Evolutionary conservation across 64 coral and sea anemone species (phyloP), one percentile per base, ranked within the genome.

Genomic region (Hydrozoanthus tunicans): DNA sequence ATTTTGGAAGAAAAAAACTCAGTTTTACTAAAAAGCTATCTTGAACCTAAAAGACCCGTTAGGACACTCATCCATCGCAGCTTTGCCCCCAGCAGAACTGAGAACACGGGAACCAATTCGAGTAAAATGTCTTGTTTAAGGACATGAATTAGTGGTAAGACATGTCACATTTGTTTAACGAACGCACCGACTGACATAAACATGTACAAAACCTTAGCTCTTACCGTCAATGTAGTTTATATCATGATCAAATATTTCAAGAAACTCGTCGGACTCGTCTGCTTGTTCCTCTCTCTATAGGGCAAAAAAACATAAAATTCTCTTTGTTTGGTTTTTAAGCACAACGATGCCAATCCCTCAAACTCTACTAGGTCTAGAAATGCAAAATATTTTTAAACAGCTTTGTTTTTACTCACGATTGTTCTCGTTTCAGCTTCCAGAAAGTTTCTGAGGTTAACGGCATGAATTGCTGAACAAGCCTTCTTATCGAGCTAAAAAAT

Each of bases 191-290:
- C 32, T 43, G 32, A 43, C 32, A 43, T 43, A 43, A 43, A 2
- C 32, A 43, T 43, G 32, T 43, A 43, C 54, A 84, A 68, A 62
- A 14, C 3, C 64, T 13, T 5, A 43, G 25, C 24, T 24, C 78
- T 83, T 80, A 93, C 96, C 96, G 79, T 98, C 96, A 53, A 98
- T 79, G 58, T 98, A 98, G 64, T 75, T 77, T 27, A 99, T 79
- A 51, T 70, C 94, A 26, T 95, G 86, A 43, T 99, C 94, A 72
- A 99, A 99, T 5, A 99, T 85, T 59, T 94, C 96, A 60, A 85
- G 80, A 86, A 99, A 99, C 14, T 99, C 96, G 26, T 99, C 94
- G 32, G 96, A 95, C 88, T 99, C 96, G 51, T 99, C 96, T 68
- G 78, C 96, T 92, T 99, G 94, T 77, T 99, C 96, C 71, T 99